Evolutionary conservation across 2,888 invertebrate species (phyloP).

Genomic region (Chrysina gloriosa): DNA sequence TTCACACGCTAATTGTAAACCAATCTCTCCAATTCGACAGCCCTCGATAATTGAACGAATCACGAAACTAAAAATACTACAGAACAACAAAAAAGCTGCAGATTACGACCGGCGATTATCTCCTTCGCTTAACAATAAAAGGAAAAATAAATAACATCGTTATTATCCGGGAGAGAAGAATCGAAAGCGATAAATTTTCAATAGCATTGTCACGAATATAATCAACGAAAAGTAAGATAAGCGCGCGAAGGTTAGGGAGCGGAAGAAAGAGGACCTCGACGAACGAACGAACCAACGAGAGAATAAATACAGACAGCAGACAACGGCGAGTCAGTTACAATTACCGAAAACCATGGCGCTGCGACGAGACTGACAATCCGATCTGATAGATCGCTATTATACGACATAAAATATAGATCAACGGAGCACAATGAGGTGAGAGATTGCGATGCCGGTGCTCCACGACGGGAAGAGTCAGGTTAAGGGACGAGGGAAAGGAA

Average conservation of each 20-base stretch:
- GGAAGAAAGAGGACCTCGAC: background rate
- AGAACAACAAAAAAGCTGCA: no score
- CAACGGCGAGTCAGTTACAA: slow-evolving; percentile 41
- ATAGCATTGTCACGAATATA: background rate
- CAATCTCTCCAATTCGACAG: no score
- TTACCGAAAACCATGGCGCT: slow-evolving; percentile 20
- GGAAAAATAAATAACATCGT: no score
- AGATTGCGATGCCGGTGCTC: slow-evolving; percentile 14
- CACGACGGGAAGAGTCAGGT: slow-evolving; percentile 7
- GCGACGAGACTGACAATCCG: slow-evolving; percentile 8
- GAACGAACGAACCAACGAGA: background rate
- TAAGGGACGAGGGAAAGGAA: background rate
- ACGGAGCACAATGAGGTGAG: slow-evolving; percentile 31
- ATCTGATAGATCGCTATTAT: slow-evolving; percentile 42
- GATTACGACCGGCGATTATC: no score
- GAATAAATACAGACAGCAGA: slow-evolving; percentile 6
- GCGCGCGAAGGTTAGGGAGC: no score
- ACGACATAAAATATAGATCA: slow-evolving; percentile 44
- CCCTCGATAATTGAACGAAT: no score
- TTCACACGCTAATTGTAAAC: no score
- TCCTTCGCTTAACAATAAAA: no score
- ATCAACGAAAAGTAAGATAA: slow-evolving; percentile 15
- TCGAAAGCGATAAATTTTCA: slow-evolving; percentile 13
- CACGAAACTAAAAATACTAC: no score
- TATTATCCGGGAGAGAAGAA: no score